Evolutionary conservation across 2,797 vertebrate genomes (phyloP), one percentile per base, ranked within the genome.

Genomic region (Anguilla marmorata): DNA sequence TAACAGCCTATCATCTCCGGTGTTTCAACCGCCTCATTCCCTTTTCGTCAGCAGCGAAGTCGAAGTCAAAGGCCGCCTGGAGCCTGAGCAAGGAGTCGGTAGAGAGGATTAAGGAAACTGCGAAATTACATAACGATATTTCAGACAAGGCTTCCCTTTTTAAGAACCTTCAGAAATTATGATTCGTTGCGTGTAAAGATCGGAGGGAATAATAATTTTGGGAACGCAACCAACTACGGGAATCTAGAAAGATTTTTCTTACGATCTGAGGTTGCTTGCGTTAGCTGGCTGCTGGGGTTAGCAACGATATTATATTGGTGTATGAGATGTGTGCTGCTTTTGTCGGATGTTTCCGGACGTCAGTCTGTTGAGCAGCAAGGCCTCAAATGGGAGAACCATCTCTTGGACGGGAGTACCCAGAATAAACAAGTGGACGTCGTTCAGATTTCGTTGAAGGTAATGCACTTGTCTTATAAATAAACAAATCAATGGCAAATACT

Each of bases 301-400:
- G 82, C 86, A 48, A 33, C 76, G 4, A 52, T 72, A 85, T 90
- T 87, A 87, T 86, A 87, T 76, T 82, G 92, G 92, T 87, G 88
- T 89, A 93, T 93, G 94, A 93, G 85, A 96, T 96, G 96, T 94
- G 95, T 89, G 93, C 91, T 88, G 93, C 89, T 93, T 92, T 93
- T 93, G 93, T 94, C 94, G 95, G 94, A 96, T 95, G 94, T 96
- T 94, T 93, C 90, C 91, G 92, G 92, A 94, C 93, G 92, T 92
- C 87, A 90, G 91, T 92, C 87, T 90, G 89, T 92, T 96, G 89
- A 96, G 93, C 89, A 91, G 88, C 87, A 94, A 93, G 93, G 93
- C 94, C 91, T 94, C 96, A 96, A 96, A 96, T 96, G 96, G 96
- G 95, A 96, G 92, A 95, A 92, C 94, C 95, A 91, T 96, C 95